Conservation (phyloP, 2,113 vertebrate species). For the Bucco capensis region DNA sequence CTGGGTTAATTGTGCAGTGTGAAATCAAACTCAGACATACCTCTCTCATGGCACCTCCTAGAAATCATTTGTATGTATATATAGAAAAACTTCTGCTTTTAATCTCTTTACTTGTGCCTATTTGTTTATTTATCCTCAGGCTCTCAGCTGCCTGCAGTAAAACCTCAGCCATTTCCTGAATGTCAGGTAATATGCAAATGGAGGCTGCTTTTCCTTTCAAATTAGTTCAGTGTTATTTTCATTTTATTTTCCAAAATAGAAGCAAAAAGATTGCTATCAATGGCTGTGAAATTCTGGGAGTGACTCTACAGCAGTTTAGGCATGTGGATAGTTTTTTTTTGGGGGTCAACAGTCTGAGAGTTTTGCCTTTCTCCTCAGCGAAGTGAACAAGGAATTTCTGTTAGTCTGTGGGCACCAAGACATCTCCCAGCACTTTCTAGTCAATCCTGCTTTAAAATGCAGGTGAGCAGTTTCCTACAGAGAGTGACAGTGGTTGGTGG, state of each 20-base stretch:
- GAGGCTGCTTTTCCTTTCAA: slow-evolving; percentile 56
- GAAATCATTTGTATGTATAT: neutral
- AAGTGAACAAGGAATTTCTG: neutral
- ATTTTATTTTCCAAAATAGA: neutral
- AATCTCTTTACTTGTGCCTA: neutral
- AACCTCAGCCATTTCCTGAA: slow-evolving; percentile 25
- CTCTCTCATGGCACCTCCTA: slow-evolving; percentile 11
- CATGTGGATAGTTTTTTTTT: neutral
- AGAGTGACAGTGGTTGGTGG: neutral
- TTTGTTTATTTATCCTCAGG: slow-evolving; percentile 45
- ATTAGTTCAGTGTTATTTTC: neutral
- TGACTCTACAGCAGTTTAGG: neutral
- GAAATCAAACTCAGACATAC: neutral
- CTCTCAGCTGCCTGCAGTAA: neutral
- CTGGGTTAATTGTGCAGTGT: neutral
- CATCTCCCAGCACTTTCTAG: neutral
- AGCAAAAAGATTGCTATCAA: neutral
- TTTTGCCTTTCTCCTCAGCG: no score
- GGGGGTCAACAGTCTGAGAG: no score
- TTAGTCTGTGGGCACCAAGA: neutral
- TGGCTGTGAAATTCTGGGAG: neutral
- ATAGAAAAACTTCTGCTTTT: neutral
- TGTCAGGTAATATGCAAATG: slow-evolving; percentile 37
- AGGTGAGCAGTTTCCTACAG: neutral
- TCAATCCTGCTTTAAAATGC: neutral